Percentiles rank a stretch among this genome's conserved stretches.
phyloP scores from a whole-genome alignment of 92 coral and sea anemone genomes.

The Epizoanthus illoricatus region DNA sequence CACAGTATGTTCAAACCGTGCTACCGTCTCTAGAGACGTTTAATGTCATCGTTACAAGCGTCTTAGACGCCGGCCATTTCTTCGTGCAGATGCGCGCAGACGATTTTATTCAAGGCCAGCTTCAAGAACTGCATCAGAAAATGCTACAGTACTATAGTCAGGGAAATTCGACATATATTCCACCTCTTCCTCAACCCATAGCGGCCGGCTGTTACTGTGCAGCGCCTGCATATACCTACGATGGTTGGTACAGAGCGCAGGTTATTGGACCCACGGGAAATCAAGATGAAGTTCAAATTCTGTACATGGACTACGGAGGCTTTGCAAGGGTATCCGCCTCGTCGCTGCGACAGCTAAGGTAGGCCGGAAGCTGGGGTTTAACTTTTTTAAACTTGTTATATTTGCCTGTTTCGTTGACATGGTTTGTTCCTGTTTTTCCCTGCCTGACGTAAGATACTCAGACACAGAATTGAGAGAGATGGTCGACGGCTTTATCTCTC shows the following conservation, averaged over 20 bases:
- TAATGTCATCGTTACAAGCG: constrained; percentile 87
- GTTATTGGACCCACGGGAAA: constrained; percentile 84
- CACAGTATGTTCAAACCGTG: constrained; percentile 68
- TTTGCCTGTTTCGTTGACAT: background rate
- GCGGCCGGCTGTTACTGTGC: constrained; percentile 88
- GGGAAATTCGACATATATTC: constrained; percentile 62
- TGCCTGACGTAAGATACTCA: too few relatives aligned
- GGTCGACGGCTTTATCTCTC: too few relatives aligned
- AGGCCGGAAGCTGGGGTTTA: constrained; percentile 1
- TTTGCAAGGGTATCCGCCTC: constrained; percentile 76
- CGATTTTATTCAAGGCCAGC: constrained; percentile 60
- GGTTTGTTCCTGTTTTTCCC: background rate
- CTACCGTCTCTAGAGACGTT: constrained; percentile 80
- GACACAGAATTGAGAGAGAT: too few relatives aligned
- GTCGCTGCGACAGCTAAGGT: constrained; percentile 86
- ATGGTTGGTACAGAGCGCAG: constrained; percentile 95
- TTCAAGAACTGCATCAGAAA: constrained; percentile 91
- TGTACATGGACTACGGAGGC: constrained; percentile 96
- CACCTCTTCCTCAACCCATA: constrained; percentile 78
- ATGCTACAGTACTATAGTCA: constrained; percentile 93
- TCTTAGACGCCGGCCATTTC: constrained; percentile 89
- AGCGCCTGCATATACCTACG: constrained; percentile 82
- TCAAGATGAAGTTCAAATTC: constrained; percentile 89
- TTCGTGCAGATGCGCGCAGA: constrained; percentile 86
- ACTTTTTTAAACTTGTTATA: background rate